phyloP scores from a whole-genome alignment of 2,888 invertebrate genomes.

The Zele albiditarsus region DNA sequence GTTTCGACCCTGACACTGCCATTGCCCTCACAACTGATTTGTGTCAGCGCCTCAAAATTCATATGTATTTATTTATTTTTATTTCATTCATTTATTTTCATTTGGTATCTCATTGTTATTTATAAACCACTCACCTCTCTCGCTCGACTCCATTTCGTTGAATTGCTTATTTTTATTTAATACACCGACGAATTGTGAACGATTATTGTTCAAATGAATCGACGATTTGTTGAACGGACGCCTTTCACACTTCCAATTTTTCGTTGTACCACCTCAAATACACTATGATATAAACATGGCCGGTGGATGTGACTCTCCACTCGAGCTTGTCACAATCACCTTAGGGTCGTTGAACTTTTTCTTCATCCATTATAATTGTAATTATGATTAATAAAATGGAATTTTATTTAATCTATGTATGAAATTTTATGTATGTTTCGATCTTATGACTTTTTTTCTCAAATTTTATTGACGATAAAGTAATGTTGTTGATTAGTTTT shows the following conservation, averaged over 20 bases:
- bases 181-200: conserved; percentile 5
- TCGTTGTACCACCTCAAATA: conserved; percentile 58
- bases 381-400: conserved; percentile 10
- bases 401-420: conserved; percentile 22
- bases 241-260: conserved; percentile 48
- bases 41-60: conserved; percentile 69
- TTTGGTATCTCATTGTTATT: no score
- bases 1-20: conserved; percentile 78
- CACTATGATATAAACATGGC: conserved; percentile 71
- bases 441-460: background rate
- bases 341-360: conserved; percentile 69
- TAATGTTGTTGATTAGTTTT: conserved; percentile 62
- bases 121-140: conserved; percentile 66
- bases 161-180: background rate
- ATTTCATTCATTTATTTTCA: conserved; percentile 25
- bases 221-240: conserved; percentile 29
- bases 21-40: conserved; percentile 74
- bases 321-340: conserved; percentile 61
- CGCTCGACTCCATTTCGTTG: conserved; percentile 66
- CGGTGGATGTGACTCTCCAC: conserved; percentile 54
- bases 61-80: conserved; percentile 49
- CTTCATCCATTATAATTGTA: background rate
- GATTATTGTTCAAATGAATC: background rate
- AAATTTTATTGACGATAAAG: conserved; percentile 33
- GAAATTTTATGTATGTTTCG: no score